Evolutionary conservation across 2,888 invertebrate genomes (phyloP).

Genomic region (Sarcophaga caerulescens): DNA sequence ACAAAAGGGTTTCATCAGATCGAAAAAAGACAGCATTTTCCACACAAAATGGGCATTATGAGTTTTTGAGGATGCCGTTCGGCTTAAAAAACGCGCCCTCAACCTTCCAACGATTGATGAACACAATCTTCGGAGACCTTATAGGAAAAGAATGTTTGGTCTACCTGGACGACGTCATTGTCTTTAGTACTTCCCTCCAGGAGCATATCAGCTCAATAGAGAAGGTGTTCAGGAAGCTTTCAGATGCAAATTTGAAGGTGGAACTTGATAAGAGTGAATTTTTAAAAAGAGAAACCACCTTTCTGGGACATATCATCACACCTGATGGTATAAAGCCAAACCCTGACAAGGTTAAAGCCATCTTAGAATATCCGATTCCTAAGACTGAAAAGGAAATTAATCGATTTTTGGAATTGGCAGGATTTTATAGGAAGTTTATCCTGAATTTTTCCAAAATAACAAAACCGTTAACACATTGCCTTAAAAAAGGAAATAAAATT

Average conservation of each 20-base stretch:
- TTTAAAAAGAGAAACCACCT: slow-evolving; percentile 68
- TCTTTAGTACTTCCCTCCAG: slow-evolving; percentile 2
- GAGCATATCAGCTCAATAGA: slow-evolving; percentile 1
- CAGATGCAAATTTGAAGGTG: slow-evolving; percentile 44
- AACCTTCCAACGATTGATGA: slow-evolving; percentile 66
- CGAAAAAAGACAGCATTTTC: slow-evolving; percentile 68
- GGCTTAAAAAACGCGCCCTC: neutral
- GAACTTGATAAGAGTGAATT: slow-evolving; percentile 25
- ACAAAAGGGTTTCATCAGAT: too few relatives aligned
- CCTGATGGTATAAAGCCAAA: slow-evolving; percentile 70
- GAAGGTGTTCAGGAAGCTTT: slow-evolving; percentile 67
- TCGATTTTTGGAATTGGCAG: too few relatives aligned
- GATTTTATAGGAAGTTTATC: slow-evolving; percentile 2
- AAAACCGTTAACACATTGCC: slow-evolving; percentile 13
- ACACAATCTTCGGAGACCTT: slow-evolving; percentile 69
- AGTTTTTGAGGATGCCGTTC: neutral
- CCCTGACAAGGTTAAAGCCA: slow-evolving; percentile 70
- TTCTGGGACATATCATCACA: slow-evolving; percentile 71
- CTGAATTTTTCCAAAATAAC: slow-evolving; percentile 62
- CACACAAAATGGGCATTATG: slow-evolving; percentile 13
- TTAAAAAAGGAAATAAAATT: slow-evolving; percentile 5
- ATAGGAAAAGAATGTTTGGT: slow-evolving; percentile 59
- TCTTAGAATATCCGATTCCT: too few relatives aligned
- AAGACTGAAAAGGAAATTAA: too few relatives aligned
- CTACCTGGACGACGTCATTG: slow-evolving; percentile 7